Base-by-base conservation (phyloP, 2,797 vertebrate species). In the Danio kyathit region DNA sequence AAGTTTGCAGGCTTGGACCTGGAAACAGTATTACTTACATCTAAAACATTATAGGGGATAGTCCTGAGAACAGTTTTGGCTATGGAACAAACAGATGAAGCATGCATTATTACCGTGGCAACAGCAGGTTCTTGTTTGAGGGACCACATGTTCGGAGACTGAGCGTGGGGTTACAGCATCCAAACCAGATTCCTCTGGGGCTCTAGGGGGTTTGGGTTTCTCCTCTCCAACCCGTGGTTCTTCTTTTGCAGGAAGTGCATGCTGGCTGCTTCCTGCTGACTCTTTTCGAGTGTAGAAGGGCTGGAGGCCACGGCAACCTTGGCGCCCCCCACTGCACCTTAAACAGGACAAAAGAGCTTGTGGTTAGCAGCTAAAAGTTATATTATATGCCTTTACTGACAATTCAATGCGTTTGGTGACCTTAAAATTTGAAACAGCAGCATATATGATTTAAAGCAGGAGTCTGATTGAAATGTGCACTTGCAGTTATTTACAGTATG, bases 321-420 rank as follows among this genome's bases (percentile, higher is more conserved):
- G 89, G 98, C 98, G 89, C 98, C 98, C 94, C 98, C 97, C 97
- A 99, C 98, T 99, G 98, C 98, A 99, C 98, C 98, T 99, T 99
- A 95, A 98, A 98, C 95, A 98, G 95, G 95, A 96, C 88, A 93
- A 94, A 88, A 85, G 81, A 88, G 95, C 94, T 95, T 97, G 95
- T 95, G 96, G 95, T 98, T 86, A 93, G 88, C 88, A 87, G 63
- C 75, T 59, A 38, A 75, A 61, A 52, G 73, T 82, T 54, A 79
- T 19, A 8, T 29, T 29, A 29, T 29, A 29, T 29, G 29, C 29
- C 3, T 29, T 29, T 29, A 29, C 29, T 1, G 29, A n/a, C 29
- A 29, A 29, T 1, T 29, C 29, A 29, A 29, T 29, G 29, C 29
- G 29, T 29, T 29, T 29, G 29, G 29, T 29, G 29, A 29, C 29